Evolutionary conservation across 2,797 vertebrate species (phyloP).

Genomic region (Gadopsis bispinosus): DNA sequence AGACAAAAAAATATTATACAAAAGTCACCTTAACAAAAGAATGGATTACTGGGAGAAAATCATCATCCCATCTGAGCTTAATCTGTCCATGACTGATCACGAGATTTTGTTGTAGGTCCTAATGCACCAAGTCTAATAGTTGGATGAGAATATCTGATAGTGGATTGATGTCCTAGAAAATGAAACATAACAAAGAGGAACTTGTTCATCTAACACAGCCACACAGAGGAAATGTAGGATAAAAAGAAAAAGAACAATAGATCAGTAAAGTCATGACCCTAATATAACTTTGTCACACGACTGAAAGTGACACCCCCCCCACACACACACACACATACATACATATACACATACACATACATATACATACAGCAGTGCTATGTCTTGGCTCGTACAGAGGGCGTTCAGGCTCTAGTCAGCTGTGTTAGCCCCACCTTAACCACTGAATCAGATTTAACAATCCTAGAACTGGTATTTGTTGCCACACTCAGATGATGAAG

Average conservation of each 20-base stretch:
- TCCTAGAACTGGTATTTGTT: not conserved
- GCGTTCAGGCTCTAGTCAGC: constrained; percentile 15
- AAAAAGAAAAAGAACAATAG: not conserved
- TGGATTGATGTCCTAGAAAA: not conserved
- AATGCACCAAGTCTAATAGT: not conserved
- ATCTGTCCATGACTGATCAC: not conserved
- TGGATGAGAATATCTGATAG: not conserved
- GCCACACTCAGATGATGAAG: not conserved
- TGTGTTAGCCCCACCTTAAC: not conserved
- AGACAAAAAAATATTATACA: not conserved
- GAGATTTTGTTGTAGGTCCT: not conserved
- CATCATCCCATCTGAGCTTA: not conserved
- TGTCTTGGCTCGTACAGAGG: constrained; percentile 9
- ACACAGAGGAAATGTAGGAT: not conserved
- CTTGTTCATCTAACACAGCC: constrained; percentile 3
- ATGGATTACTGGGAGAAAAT: constrained; percentile 6
- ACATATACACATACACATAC: too few relatives aligned
- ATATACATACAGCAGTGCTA: too few relatives aligned
- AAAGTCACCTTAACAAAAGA: not conserved
- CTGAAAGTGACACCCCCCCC: not conserved
- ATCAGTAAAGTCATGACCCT: not conserved
- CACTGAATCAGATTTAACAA: not conserved
- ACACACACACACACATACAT: too few relatives aligned
- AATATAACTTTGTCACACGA: not conserved
- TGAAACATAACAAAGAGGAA: not conserved